Conservation (phyloP, 2,888 invertebrate species). For the Acleris holmiana region DNA sequence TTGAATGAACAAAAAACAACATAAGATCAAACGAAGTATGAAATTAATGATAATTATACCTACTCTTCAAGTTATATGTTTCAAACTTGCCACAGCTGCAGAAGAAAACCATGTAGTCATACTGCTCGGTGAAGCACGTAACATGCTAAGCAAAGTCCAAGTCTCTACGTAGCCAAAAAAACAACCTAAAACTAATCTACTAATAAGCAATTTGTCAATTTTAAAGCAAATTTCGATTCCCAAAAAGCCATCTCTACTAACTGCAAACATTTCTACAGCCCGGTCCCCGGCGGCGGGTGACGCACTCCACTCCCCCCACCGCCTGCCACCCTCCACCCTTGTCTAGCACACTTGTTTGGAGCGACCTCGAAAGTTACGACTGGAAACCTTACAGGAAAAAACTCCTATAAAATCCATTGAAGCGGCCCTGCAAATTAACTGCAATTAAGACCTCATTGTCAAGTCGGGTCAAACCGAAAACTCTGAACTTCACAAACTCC, state of each 20-base stretch:
- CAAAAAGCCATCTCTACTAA: conserved; percentile 38
- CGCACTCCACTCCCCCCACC: conserved; percentile 39
- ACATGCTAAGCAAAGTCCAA: too few species aligned
- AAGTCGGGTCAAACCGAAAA: conserved; percentile 50
- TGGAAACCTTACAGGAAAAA: conserved; percentile 39
- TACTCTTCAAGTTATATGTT: too few species aligned
- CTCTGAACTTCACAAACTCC: conserved; percentile 32
- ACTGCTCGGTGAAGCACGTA: too few species aligned
- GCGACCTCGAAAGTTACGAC: conserved; percentile 72
- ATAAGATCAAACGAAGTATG: too few species aligned
- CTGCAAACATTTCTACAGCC: conserved; percentile 43
- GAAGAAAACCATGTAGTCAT: too few species aligned
- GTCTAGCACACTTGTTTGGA: conserved; percentile 67
- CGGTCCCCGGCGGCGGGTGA: conserved; percentile 45
- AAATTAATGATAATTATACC: too few species aligned
- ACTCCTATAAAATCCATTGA: conserved; percentile 37
- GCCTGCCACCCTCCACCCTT: conserved; percentile 46
- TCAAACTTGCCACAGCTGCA: too few species aligned
- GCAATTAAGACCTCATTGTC: conserved; percentile 55
- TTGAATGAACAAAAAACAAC: too few species aligned
- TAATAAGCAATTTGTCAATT: conserved; percentile 11
- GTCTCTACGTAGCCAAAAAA: too few species aligned
- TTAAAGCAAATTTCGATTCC: conserved; percentile 33
- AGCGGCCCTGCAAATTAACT: conserved; percentile 40
- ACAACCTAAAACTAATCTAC: too few species aligned